Base-by-base conservation (phyloP, 2,797 vertebrate genomes). In the Lithobates sylvaticus region DNA sequence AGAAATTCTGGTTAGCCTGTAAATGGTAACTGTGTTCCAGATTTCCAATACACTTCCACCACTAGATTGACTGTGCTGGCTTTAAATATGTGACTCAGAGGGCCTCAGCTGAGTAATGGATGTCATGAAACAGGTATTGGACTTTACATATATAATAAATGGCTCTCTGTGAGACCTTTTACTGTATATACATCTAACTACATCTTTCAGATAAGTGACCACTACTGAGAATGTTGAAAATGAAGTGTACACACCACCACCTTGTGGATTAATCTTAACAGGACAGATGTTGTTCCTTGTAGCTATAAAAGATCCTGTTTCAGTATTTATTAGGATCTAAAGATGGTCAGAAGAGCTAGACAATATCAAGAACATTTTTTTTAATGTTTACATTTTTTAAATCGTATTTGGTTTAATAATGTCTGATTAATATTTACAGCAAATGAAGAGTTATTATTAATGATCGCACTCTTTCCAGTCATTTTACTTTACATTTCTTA, bases 181-280 rank as follows among this genome's bases (percentile, higher is more conserved):
- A 44, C 70, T 73, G 80, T 58, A 83, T 83, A 79, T 77, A 61
- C 86, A 21, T 47, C 36, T 72, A 81, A 80, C n/a, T 76, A 88
- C 87, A 84, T 83, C 65, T 82, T 79, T 85, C 44, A 77, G 68
- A 21, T 84, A 70, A 89, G 58, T 83, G 90, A 89, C 73, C 88
- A 78, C 88, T 85, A 76, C 9, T 47, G 69, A 79, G 42, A 68
- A 44, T 69, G 89, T 61, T 54, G 83, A 78, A 71, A 89, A 89
- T 86, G 76, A 92, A 96, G 95, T 93, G 90, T 90, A 92, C 93
- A 95, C 91, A 96, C 89, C 92, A 96, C 96, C 97, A 96, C 95
- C 96, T 97, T 93, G 96, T 94, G 97, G 96, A 87, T 86, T 90
- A 89, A 76, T 82, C 58, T 83, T 73, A 93, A 93, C 70, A 87